Evolutionary conservation across 1,140 invertebrate genomes (phyloP).

Genomic region (Listronotus oregonensis): DNA sequence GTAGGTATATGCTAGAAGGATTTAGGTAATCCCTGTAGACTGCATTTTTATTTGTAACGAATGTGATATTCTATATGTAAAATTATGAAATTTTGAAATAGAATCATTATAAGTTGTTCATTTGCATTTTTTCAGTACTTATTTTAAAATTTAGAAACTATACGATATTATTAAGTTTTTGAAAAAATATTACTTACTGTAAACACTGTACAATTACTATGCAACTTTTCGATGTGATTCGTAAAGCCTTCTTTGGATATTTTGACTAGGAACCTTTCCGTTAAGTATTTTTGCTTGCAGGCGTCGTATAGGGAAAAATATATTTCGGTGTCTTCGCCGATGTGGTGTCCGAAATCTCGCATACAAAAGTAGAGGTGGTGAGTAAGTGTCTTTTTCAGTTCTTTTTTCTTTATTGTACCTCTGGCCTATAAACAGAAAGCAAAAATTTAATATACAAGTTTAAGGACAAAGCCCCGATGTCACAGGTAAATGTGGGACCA

Average conservation of each 20-base stretch:
- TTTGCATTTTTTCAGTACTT: no score
- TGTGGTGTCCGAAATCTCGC: conserved; percentile 83
- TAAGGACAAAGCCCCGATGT: no score
- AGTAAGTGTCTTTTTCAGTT: conserved; percentile 71
- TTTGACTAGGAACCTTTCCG: conserved; percentile 85
- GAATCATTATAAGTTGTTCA: no score
- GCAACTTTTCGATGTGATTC: conserved; percentile 84
- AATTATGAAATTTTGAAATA: no score
- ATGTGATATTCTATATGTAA: no score
- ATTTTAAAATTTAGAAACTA: no score
- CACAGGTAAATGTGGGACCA: no score
- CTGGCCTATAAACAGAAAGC: conserved; percentile 41
- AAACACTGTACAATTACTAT: conserved; percentile 88
- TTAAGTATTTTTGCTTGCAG: conserved; percentile 71
- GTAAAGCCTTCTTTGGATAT: conserved; percentile 89
- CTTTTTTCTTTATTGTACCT: conserved; percentile 57
- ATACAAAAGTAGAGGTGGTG: conserved; percentile 88
- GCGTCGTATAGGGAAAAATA: conserved; percentile 87
- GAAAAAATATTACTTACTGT: conserved; percentile 63
- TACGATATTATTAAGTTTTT: no score
- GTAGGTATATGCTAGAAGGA: no score
- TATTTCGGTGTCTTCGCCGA: conserved; percentile 87
- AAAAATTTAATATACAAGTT: no score
- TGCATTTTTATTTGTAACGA: no score
- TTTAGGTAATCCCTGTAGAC: no score